phyloP scores from a whole-genome alignment of 2,888 invertebrate genomes.

The Lasiommata megera region DNA sequence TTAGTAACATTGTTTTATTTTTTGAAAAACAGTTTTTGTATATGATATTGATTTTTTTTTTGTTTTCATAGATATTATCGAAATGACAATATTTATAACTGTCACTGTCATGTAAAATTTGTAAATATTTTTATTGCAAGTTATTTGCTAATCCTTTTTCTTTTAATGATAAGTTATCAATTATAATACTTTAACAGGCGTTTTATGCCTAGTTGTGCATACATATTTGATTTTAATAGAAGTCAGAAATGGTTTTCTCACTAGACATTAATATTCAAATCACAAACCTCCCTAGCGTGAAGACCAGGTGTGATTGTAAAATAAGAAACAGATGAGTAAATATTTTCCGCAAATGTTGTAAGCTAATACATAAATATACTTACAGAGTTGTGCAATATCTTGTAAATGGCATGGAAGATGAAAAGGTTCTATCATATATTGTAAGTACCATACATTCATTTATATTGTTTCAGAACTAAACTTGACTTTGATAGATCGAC shows the following conservation, averaged over 20 bases:
- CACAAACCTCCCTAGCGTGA: constrained; percentile 22
- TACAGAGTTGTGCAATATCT: constrained; percentile 53
- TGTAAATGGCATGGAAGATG: constrained; percentile 42
- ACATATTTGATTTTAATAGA: no score
- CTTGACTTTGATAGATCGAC: constrained; percentile 44
- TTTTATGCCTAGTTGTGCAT: background rate
- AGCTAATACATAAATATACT: constrained; percentile 33
- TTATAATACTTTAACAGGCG: background rate
- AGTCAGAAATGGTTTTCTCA: constrained; percentile 39
- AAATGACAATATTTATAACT: background rate
- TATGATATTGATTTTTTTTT: no score
- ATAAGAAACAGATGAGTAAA: background rate
- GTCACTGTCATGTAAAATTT: constrained; percentile 3
- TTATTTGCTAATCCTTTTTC: background rate
- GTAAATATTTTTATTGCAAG: background rate
- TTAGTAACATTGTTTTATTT: no score
- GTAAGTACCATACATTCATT: constrained; percentile 52
- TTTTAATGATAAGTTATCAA: constrained; percentile 20
- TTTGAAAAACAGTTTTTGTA: no score
- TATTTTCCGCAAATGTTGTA: constrained; percentile 13
- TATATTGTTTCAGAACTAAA: constrained; percentile 43
- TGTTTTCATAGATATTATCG: no score
- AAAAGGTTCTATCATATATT: constrained; percentile 29
- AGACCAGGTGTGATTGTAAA: constrained; percentile 34
- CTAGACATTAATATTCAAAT: constrained; percentile 47